Evolutionary conservation across 2,888 invertebrate genomes (phyloP), one percentile per base, ranked within the genome.

Genomic region (Xylota segnis): DNA sequence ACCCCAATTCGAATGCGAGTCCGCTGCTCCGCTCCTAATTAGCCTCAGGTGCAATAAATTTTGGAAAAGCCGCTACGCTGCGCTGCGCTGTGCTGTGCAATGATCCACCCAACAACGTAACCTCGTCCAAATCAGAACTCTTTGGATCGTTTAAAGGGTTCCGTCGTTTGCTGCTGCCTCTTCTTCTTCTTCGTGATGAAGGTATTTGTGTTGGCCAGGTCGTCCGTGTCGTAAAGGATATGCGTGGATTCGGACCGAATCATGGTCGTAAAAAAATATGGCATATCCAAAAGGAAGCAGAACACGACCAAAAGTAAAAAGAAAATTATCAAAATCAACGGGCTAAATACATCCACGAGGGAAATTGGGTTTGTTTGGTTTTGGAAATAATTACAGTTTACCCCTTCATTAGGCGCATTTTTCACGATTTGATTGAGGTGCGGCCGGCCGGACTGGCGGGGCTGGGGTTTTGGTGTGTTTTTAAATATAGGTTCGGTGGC

Each of bases 21-120:
- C 68, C 40, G 14, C 70, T 75, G 76, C 76, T 86, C 82, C 76
- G 66, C 66, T 86, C 86, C 86, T 86, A 86, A 86, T 86, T 82
- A 86, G 86, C 86, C 86, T 86, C 86, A 82, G 82, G 86, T 82
- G 86, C 82, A 86, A 86, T 86, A 86, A 86, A 78, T 86, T 86
- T 86, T 76, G 72, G 56, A 79, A 86, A 86, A 82, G 61, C 61
- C 82, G 71, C 65, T 79, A 75, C 66, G 14, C 23, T 23, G 23
- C 82, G 71, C 65, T 79, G 81, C 66, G 14, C 43, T 6, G 6
- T 14, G 14, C 43, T 6, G 6, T 14, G 14, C n/a, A 43, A 6
- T 43, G 43, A 47, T 47, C 43, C 16, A 43, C 32, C n/a, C n/a
- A n/a, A 32, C 32, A 34, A 34, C 37, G 50, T 40, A 58, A 68